Percentiles rank a stretch among this genome's conserved stretches.
Conservation (phyloP, 2,888 invertebrate species). For the Nomada ferruginata region DNA sequence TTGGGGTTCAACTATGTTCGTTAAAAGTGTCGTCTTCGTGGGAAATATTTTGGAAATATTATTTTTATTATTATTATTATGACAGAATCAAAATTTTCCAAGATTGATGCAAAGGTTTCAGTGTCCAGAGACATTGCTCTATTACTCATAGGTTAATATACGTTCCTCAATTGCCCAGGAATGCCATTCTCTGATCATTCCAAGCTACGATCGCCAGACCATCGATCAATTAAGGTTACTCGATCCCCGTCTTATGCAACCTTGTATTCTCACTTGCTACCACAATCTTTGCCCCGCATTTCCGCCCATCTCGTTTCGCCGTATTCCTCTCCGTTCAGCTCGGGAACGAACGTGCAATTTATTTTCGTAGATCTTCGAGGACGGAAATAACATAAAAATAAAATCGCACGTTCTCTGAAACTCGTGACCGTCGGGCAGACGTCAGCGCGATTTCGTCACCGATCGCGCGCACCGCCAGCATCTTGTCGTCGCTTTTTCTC, state of each 20-base stretch:
- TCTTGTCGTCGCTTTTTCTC: slow-evolving; percentile 21
- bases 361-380: neutral
- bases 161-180: neutral
- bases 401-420: neutral
- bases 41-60: too few relatives aligned
- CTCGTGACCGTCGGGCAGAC: neutral
- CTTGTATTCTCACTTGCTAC: neutral
- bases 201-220: neutral
- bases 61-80: too few relatives aligned
- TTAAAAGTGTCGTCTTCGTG: too few relatives aligned
- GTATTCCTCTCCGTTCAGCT: neutral
- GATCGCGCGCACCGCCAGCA: slow-evolving; percentile 13
- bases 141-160: neutral
- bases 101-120: too few relatives aligned
- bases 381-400: neutral
- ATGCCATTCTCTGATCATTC: neutral
- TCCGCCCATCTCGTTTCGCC: too few relatives aligned
- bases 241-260: neutral
- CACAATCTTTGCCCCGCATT: neutral
- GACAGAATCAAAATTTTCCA: too few relatives aligned
- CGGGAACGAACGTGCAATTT: neutral
- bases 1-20: too few relatives aligned
- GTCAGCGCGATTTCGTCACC: slow-evolving; percentile 18
- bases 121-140: neutral
- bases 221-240: slow-evolving; percentile 25